Evolutionary conservation across 2,797 vertebrate species (phyloP), one percentile per base, ranked within the genome.

Genomic region (Taeniopygia guttata): DNA sequence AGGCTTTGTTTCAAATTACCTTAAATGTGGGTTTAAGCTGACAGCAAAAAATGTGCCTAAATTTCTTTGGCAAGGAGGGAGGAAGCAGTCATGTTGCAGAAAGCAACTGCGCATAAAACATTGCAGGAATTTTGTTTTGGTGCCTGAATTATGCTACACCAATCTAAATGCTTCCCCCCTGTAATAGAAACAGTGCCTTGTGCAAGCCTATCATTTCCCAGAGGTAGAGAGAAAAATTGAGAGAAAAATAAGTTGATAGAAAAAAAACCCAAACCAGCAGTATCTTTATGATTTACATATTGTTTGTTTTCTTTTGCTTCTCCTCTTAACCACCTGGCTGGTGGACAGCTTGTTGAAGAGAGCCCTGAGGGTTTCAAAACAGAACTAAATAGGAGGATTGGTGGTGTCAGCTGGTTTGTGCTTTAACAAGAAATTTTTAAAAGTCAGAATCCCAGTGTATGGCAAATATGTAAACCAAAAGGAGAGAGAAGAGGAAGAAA

Each of bases 1-100:
- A 90, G 87, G 91, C 87, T 94, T 94, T 94, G 69, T 93, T 94
- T 93, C 88, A 87, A 96, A 87, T 77, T 92, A 79, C 72, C 64
- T 92, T 89, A 96, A 94, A 92, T 45, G 58, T 90, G 49, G 26
- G 12, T 85, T 95, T 93, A 91, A 83, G 36, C 36, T 92, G 78
- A 79, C 78, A 92, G 56, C 66, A 93, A 95, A 87, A 90, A 51
- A 66, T 83, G 42, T 72, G 30, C 63, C 77, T 75, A 66, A 55
- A 43, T 58, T 70, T 69, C 40, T 84, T 84, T 77, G 58, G 60
- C 36, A 77, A 64, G 40, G n/a, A 85, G 30, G 15, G 45, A 78
- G 32, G 40, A 91, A 73, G 26, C n/a, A 40, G 29, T 46, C 4
- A 2, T 52, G 22, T 63, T 84, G 30, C 3, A 26, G n/a, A 76